A percentile compares a stretch with the other conserved stretches of the same genome.
These are phyloP conservation scores for Trinectes maculatus DNA, from an alignment of 2,113 vertebrate species.

Conservation along the genomic window DNA sequence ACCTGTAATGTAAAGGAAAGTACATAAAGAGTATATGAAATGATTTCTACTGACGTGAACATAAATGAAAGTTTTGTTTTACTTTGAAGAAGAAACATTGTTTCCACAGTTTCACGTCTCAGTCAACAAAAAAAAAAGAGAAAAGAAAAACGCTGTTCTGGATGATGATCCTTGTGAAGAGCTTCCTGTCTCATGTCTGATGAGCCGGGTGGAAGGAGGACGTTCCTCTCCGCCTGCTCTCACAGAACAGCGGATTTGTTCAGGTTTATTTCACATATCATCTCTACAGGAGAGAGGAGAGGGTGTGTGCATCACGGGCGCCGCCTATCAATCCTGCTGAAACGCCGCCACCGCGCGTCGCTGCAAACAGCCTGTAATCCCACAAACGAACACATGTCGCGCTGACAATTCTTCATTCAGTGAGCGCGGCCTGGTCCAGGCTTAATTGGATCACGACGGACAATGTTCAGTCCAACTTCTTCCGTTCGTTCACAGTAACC, in stretches of 20 bases:
- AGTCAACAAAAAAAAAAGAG: no score
- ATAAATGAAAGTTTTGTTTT: not conserved
- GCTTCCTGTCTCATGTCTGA: not conserved
- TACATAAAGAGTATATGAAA: no score
- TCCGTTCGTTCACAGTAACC: conserved; percentile 86
- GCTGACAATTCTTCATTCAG: conserved; percentile 71
- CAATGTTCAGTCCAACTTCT: conserved; percentile 81
- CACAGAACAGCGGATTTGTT: not conserved
- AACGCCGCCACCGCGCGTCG: conserved; percentile 9
- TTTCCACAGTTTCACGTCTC: not conserved
- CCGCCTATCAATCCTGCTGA: no score
- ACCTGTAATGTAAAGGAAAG: no score
- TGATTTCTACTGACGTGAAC: not conserved
- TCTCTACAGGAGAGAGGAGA: no score
- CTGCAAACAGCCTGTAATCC: conserved; percentile 47
- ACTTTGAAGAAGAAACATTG: not conserved
- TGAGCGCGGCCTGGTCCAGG: conserved; percentile 69
- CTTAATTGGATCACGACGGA: conserved; percentile 81
- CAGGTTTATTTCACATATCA: no score
- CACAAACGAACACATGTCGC: conserved; percentile 68
- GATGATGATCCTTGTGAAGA: not conserved
- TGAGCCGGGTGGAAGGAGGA: no score
- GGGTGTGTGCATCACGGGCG: no score
- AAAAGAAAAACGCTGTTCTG: not conserved
- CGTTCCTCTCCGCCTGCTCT: no score